Base-by-base conservation (phyloP, 2,888 invertebrate genomes). In the Aromia moschata region DNA sequence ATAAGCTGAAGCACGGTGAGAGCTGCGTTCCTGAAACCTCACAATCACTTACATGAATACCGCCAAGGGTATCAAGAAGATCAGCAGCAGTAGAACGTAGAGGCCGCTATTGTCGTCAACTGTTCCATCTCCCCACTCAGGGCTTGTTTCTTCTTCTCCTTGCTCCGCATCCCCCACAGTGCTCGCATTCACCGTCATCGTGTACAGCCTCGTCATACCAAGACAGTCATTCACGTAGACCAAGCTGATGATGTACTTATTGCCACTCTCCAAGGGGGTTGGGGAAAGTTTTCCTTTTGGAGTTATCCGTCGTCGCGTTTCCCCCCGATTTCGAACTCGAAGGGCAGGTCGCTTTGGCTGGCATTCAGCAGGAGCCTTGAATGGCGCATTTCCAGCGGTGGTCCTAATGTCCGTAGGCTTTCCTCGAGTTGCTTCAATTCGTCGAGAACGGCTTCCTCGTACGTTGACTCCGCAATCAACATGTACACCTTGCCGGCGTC, bases 191-290 rank as follows among this genome's bases (percentile, higher is more conserved):
- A 31, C 2, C 12, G 1, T 12, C 11, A 10, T 1, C 7, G 25
- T 25, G 38, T 9, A 44, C 52, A 25, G 1, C 17, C 30, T 55
- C 44, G n/a, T n/a, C n/a, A n/a, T 49, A 0, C n/a, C 47, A 14
- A 41, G 25, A 49, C 58, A 71, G 10, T 45, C 20, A 16, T 69
- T 70, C 4, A 58, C 31, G 4, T 69, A 14, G 11, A 64, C 40
- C 1, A 69, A 10, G 1, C 33, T 12, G 1, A 69, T 36, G n/a
- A 25, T 38, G 14, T 69, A 65, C 20, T 55, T 58, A 3, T 46
- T 64, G n/a, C 49, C 63, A 16, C 56, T 37, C 14, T 61, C 33
- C 10, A 71, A 56, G 11, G 58, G 56, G 41, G 49, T 47, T 72
- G 68, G 1, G 52, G 4, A 30, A 56, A 30, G 14, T 52, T 47